A percentile compares a stretch with the other conserved stretches of the same genome.
These are phyloP conservation scores for Sapayoa aenigma DNA, from an alignment of 2,113 vertebrate genomes.

Conservation along the genomic window DNA sequence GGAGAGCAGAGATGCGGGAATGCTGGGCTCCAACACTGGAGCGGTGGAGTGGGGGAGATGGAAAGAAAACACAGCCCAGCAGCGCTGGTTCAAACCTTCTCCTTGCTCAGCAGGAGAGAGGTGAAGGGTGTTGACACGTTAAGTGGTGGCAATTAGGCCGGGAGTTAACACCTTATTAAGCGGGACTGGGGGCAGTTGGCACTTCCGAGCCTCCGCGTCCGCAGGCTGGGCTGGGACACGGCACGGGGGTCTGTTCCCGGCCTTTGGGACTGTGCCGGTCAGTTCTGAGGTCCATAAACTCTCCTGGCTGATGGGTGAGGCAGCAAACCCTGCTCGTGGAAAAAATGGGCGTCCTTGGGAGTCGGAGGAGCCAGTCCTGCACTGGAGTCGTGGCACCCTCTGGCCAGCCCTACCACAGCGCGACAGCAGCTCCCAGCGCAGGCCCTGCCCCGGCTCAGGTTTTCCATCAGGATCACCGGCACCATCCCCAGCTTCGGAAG, in stretches of 20 bases:
- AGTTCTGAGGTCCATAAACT: neutral
- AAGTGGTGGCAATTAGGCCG: slow-evolving; percentile 27
- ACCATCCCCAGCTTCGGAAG: neutral
- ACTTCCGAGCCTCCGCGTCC: neutral
- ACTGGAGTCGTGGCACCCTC: neutral
- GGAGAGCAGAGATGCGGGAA: rapidly evolving
- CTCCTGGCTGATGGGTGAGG: neutral
- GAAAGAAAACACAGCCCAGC: neutral
- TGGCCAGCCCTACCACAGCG: neutral
- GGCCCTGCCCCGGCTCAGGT: neutral
- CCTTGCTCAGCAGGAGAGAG: neutral
- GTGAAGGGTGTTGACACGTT: slow-evolving; percentile 44
- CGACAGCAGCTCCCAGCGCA: neutral
- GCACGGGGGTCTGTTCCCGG: neutral
- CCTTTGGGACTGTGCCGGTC: rapidly evolving
- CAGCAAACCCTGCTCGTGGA: neutral
- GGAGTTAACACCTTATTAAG: slow-evolving; percentile 53
- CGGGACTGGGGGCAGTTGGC: neutral
- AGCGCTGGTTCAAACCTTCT: neutral
- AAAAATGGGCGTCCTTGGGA: rapidly evolving
- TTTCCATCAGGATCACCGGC: neutral
- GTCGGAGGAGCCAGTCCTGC: neutral
- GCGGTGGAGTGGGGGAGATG: neutral
- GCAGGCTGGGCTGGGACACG: neutral
- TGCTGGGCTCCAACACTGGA: neutral